Conservation (phyloP, 2,797 vertebrate species). For the Dromococcyx pavoninus region DNA sequence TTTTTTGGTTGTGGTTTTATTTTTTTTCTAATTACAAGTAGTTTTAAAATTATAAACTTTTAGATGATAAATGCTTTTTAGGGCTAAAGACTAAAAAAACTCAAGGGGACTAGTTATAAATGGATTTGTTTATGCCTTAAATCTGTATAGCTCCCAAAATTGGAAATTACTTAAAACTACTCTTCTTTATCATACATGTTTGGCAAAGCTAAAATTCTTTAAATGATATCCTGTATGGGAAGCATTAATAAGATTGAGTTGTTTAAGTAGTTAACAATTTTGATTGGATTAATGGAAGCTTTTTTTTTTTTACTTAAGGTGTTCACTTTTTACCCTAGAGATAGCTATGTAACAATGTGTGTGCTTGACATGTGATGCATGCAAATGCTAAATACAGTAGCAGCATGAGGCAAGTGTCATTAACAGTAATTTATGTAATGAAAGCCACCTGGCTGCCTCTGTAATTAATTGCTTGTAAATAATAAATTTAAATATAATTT, state of each 20-base stretch:
- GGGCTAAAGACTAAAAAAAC: neutral
- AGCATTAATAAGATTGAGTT: neutral
- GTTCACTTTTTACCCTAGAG: conserved; percentile 79
- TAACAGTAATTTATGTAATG: conserved; percentile 94
- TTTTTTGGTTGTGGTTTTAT: neutral
- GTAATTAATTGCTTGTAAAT: conserved; percentile 97
- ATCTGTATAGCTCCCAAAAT: neutral
- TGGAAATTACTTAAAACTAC: neutral
- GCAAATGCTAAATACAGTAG: conserved; percentile 89
- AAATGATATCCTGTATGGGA: neutral
- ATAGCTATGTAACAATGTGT: conserved; percentile 76
- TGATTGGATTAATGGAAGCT: conserved; percentile 15
- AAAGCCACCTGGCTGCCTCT: conserved; percentile 88
- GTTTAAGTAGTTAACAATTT: conserved; percentile 10
- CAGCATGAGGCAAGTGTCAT: conserved; percentile 94
- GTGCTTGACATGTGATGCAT: conserved; percentile 86
- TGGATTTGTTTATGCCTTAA: neutral
- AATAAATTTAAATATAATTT: conserved; percentile 92
- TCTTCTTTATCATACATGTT: neutral
- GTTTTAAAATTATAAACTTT: neutral
- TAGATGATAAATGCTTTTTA: neutral
- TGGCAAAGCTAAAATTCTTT: neutral
- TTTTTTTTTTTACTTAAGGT: conserved; percentile 66
- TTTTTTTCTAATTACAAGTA: neutral
- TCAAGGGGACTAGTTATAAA: neutral